These are phyloP conservation scores for Linepithema humile DNA, from an alignment of 1,140 invertebrate genomes.

Conservation along the genomic window DNA sequence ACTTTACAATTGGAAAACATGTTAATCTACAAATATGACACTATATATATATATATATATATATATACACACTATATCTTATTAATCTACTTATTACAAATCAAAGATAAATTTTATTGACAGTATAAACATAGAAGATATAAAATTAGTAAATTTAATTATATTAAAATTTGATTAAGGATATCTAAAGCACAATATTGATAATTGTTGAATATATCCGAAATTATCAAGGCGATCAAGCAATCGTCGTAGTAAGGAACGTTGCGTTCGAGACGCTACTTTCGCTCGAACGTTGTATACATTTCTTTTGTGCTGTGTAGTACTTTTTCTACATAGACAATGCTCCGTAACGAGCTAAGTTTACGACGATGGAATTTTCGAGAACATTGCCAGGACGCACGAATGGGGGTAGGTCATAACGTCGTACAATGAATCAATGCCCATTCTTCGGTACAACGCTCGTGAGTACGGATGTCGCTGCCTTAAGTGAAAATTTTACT, in stretches of 20 bases:
- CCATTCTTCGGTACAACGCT: background rate
- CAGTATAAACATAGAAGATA: background rate
- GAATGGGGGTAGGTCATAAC: background rate
- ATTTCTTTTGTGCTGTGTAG: background rate
- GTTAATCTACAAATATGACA: too few species aligned
- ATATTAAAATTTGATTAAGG: background rate
- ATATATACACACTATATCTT: too few species aligned
- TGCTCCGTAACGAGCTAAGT: background rate
- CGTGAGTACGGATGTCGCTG: background rate
- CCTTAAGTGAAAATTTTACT: background rate
- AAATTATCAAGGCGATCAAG: background rate
- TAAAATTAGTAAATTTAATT: background rate
- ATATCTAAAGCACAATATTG: background rate
- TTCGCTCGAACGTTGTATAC: background rate
- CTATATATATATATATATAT: too few species aligned
- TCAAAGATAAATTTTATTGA: too few species aligned
- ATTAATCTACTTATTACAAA: too few species aligned
- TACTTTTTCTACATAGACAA: background rate
- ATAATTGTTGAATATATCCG: too few species aligned
- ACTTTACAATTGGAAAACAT: too few species aligned
- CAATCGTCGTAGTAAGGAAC: background rate
- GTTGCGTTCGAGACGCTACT: background rate
- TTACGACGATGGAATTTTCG: constrained; percentile 18
- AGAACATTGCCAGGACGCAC: background rate
- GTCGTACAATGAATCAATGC: background rate